Evolutionary conservation across 2,113 vertebrate species (phyloP), one percentile per base, ranked within the genome.

Genomic region (Collichthys lucidus): DNA sequence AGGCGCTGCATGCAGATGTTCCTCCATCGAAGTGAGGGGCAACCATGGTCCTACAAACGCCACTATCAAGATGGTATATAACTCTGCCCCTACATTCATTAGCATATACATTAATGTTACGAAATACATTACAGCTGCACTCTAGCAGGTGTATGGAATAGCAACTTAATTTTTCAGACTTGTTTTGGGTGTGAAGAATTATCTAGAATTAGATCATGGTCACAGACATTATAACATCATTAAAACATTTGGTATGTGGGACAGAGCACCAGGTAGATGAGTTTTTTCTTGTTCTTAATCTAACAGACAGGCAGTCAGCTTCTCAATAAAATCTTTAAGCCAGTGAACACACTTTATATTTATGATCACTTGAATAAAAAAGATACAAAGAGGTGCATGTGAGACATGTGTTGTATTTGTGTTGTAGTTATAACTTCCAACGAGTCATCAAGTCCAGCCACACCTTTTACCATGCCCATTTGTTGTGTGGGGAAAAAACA

Each of bases 1-100:
- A 96, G 97, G 62, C 93, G 95, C 55, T 99, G 98, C 91, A 97
- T 99, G 92, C 98, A 99, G 93, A 97, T 97, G 92, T 99, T 99
- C 90, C 95, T 99, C 20, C 92, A 97, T 88, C 95, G 96, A 80
- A 98, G 96, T 15, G 97, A 99, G 20, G 97, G 97, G 4, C 98
- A 99, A 78, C 94, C 96, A 0, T 99, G 97, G 98, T 98, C 98
- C 47, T 97, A 96, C 91, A 99, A 98, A 90, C 96, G 96, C 31
- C 98, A 99, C 92, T 99, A 97, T 91, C 97, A 99, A 65, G 98
- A 99, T 88, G 98, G 98, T 98, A 90, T 68, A 86, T 66, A 11
- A 16, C 42, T 44, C 3, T 49, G 20, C 11, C 0, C 7, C 14
- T 53, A 2, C 11, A 8, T 56, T 14, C 15, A 24, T 2, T 11